Evolutionary conservation across 2,113 vertebrate species (phyloP), one percentile per base, ranked within the genome.

Genomic region (Nothocercus nigrocapillus): DNA sequence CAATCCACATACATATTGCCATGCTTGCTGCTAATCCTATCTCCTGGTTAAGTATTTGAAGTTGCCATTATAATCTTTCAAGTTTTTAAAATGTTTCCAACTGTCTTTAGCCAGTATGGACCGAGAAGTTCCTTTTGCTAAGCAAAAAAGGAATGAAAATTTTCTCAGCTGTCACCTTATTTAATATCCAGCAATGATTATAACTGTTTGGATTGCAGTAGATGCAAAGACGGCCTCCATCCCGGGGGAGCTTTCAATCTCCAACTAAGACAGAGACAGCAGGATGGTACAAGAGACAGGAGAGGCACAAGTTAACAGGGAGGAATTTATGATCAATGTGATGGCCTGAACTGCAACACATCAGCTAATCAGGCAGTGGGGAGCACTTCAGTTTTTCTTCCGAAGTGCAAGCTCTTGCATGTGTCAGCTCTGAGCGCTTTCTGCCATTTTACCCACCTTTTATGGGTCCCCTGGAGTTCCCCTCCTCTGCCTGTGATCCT

Each of bases 381-480:
- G 92, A 96, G 77, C n/a, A 89, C 47, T 94, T 96, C 13, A 73
- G 44, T 34, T 90, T 93, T 94, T 75, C 22, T 92, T 96, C 28
- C 77, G 25, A 78, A 81, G 72, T 91, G 56, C 77, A 63, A 74
- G 73, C 47, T 28, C 82, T 90, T 94, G 82, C 77, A 59, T 66
- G 62, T 93, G 58, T 92, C 88, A 90, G 70, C 66, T 86, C 69
- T 38, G 83, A 90, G 77, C 84, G 47, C 44, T 80, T 20, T 20
- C 69, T 94, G 45, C 82, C 66, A 32, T 92, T 83, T 95, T 86
- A 67, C 22, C 24, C 40, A 58, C 20, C 62, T 62, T 75, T 88
- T 34, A 76, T 84, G n/a, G 7, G 27, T 90, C 62, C 80, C 59
- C 27, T 73, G 77, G 80, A 73, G 53, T 62, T 90, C 18, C 7